Conservation (phyloP, 2,113 vertebrate species). For the Cynocephalus volans region DNA sequence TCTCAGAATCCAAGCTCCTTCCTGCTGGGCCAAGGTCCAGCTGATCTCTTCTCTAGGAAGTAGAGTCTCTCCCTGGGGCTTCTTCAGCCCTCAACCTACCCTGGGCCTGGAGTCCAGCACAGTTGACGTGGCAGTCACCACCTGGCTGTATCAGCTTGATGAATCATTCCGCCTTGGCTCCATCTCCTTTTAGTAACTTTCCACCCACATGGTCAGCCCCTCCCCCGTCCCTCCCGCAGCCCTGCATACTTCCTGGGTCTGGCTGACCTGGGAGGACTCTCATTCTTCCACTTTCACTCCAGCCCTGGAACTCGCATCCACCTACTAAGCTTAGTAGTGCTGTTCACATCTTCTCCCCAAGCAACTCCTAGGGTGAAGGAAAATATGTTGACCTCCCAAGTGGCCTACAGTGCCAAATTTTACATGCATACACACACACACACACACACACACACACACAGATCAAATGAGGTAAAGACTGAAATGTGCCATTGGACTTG, state of each 20-base stretch:
- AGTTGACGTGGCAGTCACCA: not conserved
- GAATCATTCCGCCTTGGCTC: constrained; percentile 63
- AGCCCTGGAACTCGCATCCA: not conserved
- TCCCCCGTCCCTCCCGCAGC: not conserved
- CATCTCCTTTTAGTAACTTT: constrained; percentile 56
- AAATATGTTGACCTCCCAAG: not conserved
- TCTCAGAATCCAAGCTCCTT: constrained; percentile 15
- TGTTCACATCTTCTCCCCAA: not conserved
- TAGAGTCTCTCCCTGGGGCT: not conserved
- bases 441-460: not conserved
- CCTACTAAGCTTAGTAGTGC: not conserved
- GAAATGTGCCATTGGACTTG: not conserved
- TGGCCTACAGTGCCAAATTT: not conserved
- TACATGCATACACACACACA: not conserved
- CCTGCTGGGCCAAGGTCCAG: not conserved
- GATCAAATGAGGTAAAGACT: not conserved
- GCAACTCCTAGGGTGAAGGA: not conserved
- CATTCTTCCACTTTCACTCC: not conserved
- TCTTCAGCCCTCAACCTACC: not conserved
- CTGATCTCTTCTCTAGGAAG: constrained; percentile 1
- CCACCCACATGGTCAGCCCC: not conserved
- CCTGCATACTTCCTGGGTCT: not conserved
- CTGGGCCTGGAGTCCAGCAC: not conserved
- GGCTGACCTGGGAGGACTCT: not conserved
- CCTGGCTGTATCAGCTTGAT: not conserved